Conservation (phyloP, 2,888 invertebrate genomes). For the Prosopocoilus inquinatus region DNA sequence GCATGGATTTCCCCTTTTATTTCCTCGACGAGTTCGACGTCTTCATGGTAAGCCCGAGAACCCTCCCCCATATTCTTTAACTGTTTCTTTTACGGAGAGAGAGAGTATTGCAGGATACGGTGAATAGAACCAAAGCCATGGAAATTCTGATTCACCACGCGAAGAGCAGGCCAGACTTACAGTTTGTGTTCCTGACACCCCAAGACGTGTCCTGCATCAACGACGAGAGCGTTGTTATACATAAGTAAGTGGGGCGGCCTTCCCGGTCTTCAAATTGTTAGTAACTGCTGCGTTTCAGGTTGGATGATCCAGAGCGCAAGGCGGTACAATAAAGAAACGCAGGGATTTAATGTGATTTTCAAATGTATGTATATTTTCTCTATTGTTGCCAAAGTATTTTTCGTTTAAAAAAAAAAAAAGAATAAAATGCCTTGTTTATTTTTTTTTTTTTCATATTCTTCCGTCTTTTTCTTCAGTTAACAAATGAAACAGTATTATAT, state of each 20-base stretch:
- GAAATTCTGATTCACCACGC: constrained; percentile 77
- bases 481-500: no score
- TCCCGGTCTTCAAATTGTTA: neutral
- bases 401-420: no score
- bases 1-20: constrained; percentile 88
- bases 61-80: neutral
- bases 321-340: no score
- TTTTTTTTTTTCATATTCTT: no score
- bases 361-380: no score
- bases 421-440: no score
- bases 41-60: constrained; percentile 70
- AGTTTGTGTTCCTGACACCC: constrained; percentile 90
- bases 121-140: constrained; percentile 77
- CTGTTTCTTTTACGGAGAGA: neutral
- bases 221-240: constrained; percentile 38
- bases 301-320: constrained; percentile 35
- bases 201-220: constrained; percentile 63
- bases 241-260: constrained; percentile 33
- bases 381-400: no score
- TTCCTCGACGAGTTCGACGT: constrained; percentile 97
- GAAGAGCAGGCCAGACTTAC: constrained; percentile 61
- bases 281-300: constrained; percentile 25
- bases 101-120: constrained; percentile 66
- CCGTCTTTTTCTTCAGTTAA: no score
- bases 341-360: no score